These are phyloP conservation scores for Andrena camellia DNA, from an alignment of 2,888 invertebrate genomes.

Conservation along the genomic window DNA sequence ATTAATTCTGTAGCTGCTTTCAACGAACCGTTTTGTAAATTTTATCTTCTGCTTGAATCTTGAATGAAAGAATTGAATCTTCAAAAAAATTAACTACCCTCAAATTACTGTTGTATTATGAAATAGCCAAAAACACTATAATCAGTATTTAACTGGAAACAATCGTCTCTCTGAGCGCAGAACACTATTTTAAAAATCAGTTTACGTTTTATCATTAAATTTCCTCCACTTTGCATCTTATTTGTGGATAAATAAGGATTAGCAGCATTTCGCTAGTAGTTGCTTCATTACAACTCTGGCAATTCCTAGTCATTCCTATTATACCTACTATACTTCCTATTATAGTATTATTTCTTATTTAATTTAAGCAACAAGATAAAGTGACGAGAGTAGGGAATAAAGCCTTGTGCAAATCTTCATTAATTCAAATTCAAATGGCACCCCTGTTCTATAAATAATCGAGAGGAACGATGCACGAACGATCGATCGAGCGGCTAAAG, in stretches of 20 bases:
- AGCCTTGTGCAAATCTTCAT: not conserved
- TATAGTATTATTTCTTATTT: too few species aligned
- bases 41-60: not conserved
- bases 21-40: slow-evolving; percentile 4
- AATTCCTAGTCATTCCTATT: too few species aligned
- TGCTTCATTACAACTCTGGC: too few species aligned
- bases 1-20: not conserved
- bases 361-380: too few species aligned
- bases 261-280: too few species aligned
- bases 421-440: slow-evolving; percentile 7
- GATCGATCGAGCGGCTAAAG: slow-evolving; percentile 8
- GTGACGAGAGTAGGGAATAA: not conserved
- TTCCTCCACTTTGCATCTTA: too few species aligned
- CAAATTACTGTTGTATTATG: not conserved
- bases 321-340: too few species aligned
- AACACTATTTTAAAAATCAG: too few species aligned
- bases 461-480: slow-evolving; percentile 5
- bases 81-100: too few species aligned
- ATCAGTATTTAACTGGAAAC: not conserved
- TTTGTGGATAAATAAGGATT: too few species aligned
- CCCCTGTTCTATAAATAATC: not conserved
- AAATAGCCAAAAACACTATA: not conserved
- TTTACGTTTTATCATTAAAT: too few species aligned
- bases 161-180: too few species aligned
- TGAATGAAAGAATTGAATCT: not conserved